Base-by-base conservation (phyloP, 2,888 invertebrate species). In the Tetropium fuscum region DNA sequence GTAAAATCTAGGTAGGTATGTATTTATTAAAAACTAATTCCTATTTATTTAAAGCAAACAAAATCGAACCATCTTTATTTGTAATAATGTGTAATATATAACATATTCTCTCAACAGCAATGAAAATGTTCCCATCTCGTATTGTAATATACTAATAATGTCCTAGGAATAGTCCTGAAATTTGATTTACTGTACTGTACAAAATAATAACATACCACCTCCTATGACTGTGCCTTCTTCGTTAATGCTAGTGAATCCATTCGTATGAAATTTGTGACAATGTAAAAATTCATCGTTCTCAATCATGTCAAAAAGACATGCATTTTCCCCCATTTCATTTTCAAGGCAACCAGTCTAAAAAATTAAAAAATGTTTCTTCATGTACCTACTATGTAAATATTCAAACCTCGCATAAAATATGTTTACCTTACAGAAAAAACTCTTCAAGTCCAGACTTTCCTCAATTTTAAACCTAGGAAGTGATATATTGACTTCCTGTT, bases 391-490 rank as follows among this genome's bases (percentile, higher is more conserved):
- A n/a, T n/a, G n/a, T n/a, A n/a, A n/a, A n/a, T n/a, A n/a, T n/a
- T n/a, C n/a, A 4, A 38, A 6, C 2, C 2, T 3, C 5, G 2
- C 3, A 16, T 8, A 3, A 15, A 5, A 6, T 18, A 45, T 38
- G 73, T 74, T 80, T 82, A 94, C 93, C 84, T 89, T 85, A 8
- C 82, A 78, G 43, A 94, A 79, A n/a, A 87, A 73, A 0, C 83
- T 80, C 7, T 83, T 84, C 36, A 94, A 81, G 61, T 91, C 83
- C n/a, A 91, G 85, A 60, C 87, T 86, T 6, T 87, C 87, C 79
- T 94, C 93, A 41, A 94, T 87, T 79, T 89, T 91, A 79, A 95
- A 95, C 79, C 89, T 92, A 1, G 95, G 95, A 41, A 95, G 77
- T 13, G 85, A 85, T 0, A 94, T 86, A 25, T 87, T 82, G 1